Evolutionary conservation across 2,797 vertebrate species (phyloP).

Genomic region (Smutsia temminckii): DNA sequence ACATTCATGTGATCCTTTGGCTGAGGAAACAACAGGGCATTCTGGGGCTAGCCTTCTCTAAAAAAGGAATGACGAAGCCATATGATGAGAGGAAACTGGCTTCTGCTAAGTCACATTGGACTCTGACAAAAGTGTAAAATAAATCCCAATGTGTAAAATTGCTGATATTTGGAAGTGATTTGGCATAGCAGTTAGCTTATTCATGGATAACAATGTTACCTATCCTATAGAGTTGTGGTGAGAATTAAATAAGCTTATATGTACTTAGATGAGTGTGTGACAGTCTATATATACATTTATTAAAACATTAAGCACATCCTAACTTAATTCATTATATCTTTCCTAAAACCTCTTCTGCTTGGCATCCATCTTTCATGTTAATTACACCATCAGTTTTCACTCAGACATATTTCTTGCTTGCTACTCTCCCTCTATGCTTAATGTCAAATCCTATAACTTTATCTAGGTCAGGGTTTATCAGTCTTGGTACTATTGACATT

Average conservation of each 20-base stretch:
- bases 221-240: not conserved
- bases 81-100: not conserved
- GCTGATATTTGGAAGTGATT: not conserved
- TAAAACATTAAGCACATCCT: not conserved
- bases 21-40: not conserved
- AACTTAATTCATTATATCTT: constrained; percentile 9
- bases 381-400: not conserved
- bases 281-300: not conserved
- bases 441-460: not conserved
- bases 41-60: not conserved
- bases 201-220: not conserved
- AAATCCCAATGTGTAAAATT: not conserved
- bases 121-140: not conserved
- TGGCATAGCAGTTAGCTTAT: not conserved
- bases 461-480: not conserved
- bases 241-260: not conserved
- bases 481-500: not conserved
- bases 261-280: not conserved
- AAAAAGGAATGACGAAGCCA: not conserved
- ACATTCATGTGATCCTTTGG: not conserved
- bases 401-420: not conserved
- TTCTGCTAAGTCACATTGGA: not conserved
- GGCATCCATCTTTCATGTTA: not conserved
- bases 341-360: not conserved
- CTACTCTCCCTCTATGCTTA: not conserved